A percentile compares a stretch with the other conserved stretches of the same genome.
phyloP scores from a whole-genome alignment of 2,113 vertebrate genomes.

The Microtus ochrogaster region DNA sequence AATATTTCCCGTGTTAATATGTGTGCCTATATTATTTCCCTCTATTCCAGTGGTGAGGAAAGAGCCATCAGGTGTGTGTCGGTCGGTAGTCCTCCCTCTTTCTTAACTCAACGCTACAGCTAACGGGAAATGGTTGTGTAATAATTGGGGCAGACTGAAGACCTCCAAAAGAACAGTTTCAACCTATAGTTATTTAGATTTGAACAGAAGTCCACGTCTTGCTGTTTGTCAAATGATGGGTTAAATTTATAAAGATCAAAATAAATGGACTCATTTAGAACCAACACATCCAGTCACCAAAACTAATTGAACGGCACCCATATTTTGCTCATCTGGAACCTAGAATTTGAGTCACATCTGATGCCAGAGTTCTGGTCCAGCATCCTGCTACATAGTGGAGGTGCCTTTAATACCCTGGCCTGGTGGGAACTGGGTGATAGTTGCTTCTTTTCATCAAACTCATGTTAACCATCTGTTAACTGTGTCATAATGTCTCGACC shows the following conservation, averaged over 20 bases:
- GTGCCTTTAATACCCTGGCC: not conserved
- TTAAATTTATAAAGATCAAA: not conserved
- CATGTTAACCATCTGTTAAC: conserved; percentile 57
- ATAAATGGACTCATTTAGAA: no score
- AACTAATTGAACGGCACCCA: no score
- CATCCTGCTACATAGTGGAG: not conserved
- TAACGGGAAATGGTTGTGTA: not conserved
- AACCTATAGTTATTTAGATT: not conserved
- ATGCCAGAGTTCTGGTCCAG: not conserved
- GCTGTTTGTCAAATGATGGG: not conserved
- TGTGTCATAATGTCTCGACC: conserved; percentile 47
- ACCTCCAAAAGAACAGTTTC: not conserved
- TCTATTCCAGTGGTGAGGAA: not conserved
- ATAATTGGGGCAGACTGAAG: not conserved
- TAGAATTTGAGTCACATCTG: not conserved
- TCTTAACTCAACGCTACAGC: not conserved
- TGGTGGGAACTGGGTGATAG: not conserved
- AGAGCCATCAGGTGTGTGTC: not conserved
- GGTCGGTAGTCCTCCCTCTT: not conserved
- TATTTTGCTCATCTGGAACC: not conserved
- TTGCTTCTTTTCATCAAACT: not conserved
- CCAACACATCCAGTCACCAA: not conserved
- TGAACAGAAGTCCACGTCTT: not conserved
- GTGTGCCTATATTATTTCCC: not conserved
- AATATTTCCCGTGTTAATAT: not conserved